These are phyloP conservation scores for Gari tellinella DNA, from an alignment of 2,888 invertebrate species.

Conservation along the genomic window DNA sequence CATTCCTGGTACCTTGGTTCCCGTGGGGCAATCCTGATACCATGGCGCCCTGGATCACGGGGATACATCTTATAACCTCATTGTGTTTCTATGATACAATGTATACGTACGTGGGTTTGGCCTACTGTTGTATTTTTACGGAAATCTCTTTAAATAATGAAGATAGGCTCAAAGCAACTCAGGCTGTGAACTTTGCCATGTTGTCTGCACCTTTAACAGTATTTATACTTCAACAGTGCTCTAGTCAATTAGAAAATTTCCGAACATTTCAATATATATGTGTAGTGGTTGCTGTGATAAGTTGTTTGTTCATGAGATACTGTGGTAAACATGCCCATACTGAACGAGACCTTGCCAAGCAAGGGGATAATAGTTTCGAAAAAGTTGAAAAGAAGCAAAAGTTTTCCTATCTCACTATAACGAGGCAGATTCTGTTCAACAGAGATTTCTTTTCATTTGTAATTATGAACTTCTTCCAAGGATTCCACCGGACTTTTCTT, in stretches of 20 bases:
- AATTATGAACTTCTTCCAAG: constrained; percentile 77
- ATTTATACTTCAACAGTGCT: constrained; percentile 76
- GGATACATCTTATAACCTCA: constrained; percentile 83
- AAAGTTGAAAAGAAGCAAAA: constrained; percentile 36
- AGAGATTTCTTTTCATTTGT: constrained; percentile 79
- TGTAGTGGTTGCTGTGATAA: constrained; percentile 74
- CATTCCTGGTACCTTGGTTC: constrained; percentile 84
- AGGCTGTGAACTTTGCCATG: constrained; percentile 77
- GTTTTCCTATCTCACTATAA: constrained; percentile 62
- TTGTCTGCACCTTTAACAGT: constrained; percentile 74
- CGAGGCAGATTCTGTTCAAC: constrained; percentile 73
- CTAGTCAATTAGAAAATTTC: constrained; percentile 80
- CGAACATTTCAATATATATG: constrained; percentile 78
- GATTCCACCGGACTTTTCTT: constrained; percentile 73
- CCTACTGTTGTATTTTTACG: constrained; percentile 83
- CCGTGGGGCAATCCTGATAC: constrained; percentile 60
- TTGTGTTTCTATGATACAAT: constrained; percentile 85
- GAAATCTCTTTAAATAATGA: constrained; percentile 81
- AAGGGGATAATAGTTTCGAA: constrained; percentile 9
- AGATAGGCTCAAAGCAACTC: constrained; percentile 80
- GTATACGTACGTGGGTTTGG: constrained; percentile 84
- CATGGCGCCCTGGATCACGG: constrained; percentile 76
- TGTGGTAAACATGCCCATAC: constrained; percentile 76
- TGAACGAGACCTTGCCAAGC: constrained; percentile 66
- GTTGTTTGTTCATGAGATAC: constrained; percentile 72